Percentiles rank a stretch among this genome's conserved stretches.
Conservation (phyloP, 2,888 invertebrate genomes). For the Chrysotoxum bicinctum region DNA sequence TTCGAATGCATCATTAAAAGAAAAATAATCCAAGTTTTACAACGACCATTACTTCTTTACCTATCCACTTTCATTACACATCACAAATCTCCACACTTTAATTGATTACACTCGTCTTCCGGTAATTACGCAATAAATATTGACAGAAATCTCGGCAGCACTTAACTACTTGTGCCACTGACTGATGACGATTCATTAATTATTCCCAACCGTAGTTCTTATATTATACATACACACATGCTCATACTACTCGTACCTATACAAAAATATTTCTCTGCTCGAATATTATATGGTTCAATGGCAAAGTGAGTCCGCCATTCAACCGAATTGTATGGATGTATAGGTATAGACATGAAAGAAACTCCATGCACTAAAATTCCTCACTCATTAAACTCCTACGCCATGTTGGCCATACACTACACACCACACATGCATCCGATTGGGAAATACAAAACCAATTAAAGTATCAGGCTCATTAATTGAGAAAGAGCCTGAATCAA, state of each 20-base stretch:
- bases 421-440: background rate
- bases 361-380: slow-evolving; percentile 31
- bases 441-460: slow-evolving; percentile 68
- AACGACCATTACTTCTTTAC: slow-evolving; percentile 12
- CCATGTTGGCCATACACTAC: background rate
- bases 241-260: background rate
- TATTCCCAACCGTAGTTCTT: slow-evolving; percentile 48
- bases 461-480: slow-evolving; percentile 67
- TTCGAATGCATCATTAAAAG: slow-evolving; percentile 46
- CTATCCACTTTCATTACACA: slow-evolving; percentile 38
- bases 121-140: slow-evolving; percentile 71
- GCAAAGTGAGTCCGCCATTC: slow-evolving; percentile 38
- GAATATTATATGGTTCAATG: slow-evolving; percentile 41
- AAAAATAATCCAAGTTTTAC: slow-evolving; percentile 18
- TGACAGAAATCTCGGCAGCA: slow-evolving; percentile 66
- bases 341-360: background rate
- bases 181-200: slow-evolving; percentile 71
- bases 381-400: slow-evolving; percentile 51
- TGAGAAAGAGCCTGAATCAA: slow-evolving; percentile 35
- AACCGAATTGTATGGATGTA: background rate
- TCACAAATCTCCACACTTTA: slow-evolving; percentile 48
- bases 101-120: slow-evolving; percentile 69
- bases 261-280: background rate
- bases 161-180: slow-evolving; percentile 56
- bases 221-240: too few relatives aligned